Percentiles rank a stretch among this genome's conserved stretches.
Evolutionary conservation across 2,113 vertebrate genomes (phyloP).

Genomic region (Tympanuchus pallidicinctus): DNA sequence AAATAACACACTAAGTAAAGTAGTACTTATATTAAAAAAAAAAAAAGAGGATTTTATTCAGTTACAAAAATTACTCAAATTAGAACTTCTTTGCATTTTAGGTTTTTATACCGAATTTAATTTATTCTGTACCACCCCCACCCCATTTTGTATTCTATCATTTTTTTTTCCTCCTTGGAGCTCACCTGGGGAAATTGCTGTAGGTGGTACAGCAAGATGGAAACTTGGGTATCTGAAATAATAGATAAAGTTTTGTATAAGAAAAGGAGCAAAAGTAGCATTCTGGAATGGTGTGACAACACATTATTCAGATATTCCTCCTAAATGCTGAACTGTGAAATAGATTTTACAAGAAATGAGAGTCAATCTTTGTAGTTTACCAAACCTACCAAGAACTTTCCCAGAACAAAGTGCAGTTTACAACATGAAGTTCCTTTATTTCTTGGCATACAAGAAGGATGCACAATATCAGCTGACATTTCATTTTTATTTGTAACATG

Average conservation of each 20-base stretch:
- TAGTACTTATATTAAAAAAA: background rate
- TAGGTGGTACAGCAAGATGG: background rate
- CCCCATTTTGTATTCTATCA: background rate
- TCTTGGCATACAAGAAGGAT: background rate
- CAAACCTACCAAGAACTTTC: background rate
- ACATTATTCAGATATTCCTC: background rate
- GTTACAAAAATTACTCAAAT: background rate
- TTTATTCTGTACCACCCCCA: background rate
- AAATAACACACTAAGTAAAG: background rate
- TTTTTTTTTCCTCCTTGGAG: rapidly evolving
- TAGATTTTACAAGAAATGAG: background rate
- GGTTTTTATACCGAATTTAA: background rate
- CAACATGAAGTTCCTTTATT: background rate
- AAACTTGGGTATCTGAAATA: background rate
- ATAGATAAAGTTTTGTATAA: background rate
- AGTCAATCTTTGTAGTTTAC: background rate
- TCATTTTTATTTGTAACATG: slow-evolving; percentile 30
- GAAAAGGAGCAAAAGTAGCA: background rate
- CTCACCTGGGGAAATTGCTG: background rate
- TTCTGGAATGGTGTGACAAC: background rate
- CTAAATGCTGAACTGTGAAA: background rate
- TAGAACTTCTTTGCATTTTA: background rate
- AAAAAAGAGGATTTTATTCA: background rate
- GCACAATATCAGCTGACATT: background rate
- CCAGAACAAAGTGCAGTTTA: background rate